Conservation (phyloP, 2,797 vertebrate species). For the Ataeniobius toweri region DNA sequence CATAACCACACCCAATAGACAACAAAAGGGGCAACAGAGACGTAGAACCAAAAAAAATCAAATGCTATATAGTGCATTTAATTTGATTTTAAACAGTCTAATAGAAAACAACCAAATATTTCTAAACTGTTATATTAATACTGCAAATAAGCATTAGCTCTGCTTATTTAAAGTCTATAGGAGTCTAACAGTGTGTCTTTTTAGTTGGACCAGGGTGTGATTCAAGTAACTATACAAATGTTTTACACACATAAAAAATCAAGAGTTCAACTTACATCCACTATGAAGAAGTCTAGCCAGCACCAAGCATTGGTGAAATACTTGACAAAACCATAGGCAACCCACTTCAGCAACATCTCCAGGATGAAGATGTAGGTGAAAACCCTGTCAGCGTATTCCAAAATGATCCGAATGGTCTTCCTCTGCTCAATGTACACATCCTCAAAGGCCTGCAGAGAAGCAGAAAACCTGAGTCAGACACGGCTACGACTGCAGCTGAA, state of each 20-base stretch:
- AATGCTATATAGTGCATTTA: background rate
- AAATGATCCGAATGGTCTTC: constrained; percentile 90
- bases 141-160: constrained; percentile 19
- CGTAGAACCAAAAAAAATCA: constrained; percentile 6
- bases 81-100: constrained; percentile 9
- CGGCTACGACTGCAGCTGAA: background rate
- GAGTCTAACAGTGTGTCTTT: constrained; percentile 16
- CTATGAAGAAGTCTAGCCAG: constrained; percentile 99
- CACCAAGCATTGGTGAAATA: constrained; percentile 99
- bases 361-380: constrained; percentile 99
- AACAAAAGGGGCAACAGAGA: constrained; percentile 35
- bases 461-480: constrained; percentile 16
- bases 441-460: constrained; percentile 89
- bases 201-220: constrained; percentile 58
- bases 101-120: constrained; percentile 2
- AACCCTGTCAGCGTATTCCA: constrained; percentile 96
- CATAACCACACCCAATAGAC: constrained; percentile 71
- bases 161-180: constrained; percentile 5
- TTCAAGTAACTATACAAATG: constrained; percentile 28
- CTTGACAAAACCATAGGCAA: constrained; percentile 97
- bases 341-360: constrained; percentile 99
- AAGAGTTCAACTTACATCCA: constrained; percentile 91
- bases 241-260: constrained; percentile 24
- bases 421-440: constrained; percentile 99
- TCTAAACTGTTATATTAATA: background rate